These are phyloP conservation scores for Drosophila kohkoa DNA, from an alignment of 1,140 invertebrate genomes.

Conservation along the genomic window DNA sequence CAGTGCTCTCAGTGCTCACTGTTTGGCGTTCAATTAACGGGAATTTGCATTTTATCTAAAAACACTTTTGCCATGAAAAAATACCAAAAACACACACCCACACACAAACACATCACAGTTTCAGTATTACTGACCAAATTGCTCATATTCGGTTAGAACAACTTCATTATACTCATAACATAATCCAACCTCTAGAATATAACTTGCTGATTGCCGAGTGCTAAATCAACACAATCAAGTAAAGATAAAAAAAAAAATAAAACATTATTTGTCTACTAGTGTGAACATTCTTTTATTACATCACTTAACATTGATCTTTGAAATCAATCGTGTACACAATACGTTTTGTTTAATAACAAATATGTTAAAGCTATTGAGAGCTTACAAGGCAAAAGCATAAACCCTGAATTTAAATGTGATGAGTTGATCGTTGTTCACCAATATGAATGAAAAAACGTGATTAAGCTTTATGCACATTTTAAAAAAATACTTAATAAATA, in stretches of 20 bases:
- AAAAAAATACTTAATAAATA: too few species aligned
- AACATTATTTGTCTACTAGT: conserved; percentile 10
- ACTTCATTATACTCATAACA: conserved; percentile 2
- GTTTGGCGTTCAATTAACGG: conserved; percentile 77
- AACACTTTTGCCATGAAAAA: conserved; percentile 29
- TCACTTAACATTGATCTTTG: conserved; percentile 64
- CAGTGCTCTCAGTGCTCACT: conserved; percentile 39
- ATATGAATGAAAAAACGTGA: too few species aligned
- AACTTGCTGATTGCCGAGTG: conserved; percentile 8
- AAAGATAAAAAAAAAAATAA: conserved; percentile 18
- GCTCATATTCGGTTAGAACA: conserved; percentile 9
- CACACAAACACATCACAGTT: neutral
- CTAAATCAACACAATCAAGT: conserved; percentile 13
- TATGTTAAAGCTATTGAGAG: neutral
- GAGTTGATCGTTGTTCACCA: neutral
- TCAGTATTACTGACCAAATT: neutral
- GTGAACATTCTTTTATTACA: conserved; percentile 21
- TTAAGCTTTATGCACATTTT: too few species aligned
- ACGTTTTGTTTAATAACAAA: conserved; percentile 7
- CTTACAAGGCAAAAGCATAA: conserved; percentile 35
- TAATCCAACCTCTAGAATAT: neutral
- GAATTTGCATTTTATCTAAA: conserved; percentile 74
- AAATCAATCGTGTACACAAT: conserved; percentile 41
- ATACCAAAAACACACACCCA: conserved; percentile 4
- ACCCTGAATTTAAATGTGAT: conserved; percentile 34